These are phyloP conservation scores for Lutjanus argentimaculatus DNA, from an alignment of 2,797 vertebrate genomes.

Conservation along the genomic window DNA sequence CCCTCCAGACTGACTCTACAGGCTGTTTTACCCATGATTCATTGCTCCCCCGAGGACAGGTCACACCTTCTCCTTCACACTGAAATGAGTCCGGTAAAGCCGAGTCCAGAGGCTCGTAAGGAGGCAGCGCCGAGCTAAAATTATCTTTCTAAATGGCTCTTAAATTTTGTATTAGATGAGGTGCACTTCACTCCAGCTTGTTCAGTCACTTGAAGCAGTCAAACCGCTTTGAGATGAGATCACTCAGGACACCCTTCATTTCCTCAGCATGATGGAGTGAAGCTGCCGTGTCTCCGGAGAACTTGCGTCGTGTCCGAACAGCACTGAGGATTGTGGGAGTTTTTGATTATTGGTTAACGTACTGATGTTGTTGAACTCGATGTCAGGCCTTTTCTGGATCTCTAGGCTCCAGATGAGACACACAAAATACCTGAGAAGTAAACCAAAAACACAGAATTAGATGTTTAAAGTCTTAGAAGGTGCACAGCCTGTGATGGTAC, in stretches of 20 bases:
- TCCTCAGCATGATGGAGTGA: neutral
- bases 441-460: neutral
- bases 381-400: neutral
- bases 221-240: neutral
- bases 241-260: neutral
- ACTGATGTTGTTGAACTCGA: neutral
- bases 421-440: neutral
- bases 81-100: slow-evolving; percentile 5
- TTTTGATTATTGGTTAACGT: neutral
- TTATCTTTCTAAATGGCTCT: slow-evolving; percentile 45
- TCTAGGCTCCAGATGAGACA: neutral
- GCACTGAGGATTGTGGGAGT: slow-evolving; percentile 7
- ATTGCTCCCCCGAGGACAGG: slow-evolving; percentile 28
- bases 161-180: slow-evolving; percentile 26
- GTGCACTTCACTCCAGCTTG: neutral
- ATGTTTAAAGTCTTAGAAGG: neutral
- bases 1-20: neutral
- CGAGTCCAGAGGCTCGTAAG: slow-evolving; percentile 35
- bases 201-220: slow-evolving; percentile 28
- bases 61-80: slow-evolving; percentile 31
- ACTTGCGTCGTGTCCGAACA: neutral
- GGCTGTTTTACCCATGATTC: slow-evolving; percentile 41
- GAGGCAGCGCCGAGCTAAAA: slow-evolving; percentile 24
- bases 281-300: neutral
- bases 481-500: neutral